A percentile compares a stretch with the other conserved stretches of the same genome.
Conservation (phyloP, 2,113 vertebrate species). For the Nematolebias whitei region DNA sequence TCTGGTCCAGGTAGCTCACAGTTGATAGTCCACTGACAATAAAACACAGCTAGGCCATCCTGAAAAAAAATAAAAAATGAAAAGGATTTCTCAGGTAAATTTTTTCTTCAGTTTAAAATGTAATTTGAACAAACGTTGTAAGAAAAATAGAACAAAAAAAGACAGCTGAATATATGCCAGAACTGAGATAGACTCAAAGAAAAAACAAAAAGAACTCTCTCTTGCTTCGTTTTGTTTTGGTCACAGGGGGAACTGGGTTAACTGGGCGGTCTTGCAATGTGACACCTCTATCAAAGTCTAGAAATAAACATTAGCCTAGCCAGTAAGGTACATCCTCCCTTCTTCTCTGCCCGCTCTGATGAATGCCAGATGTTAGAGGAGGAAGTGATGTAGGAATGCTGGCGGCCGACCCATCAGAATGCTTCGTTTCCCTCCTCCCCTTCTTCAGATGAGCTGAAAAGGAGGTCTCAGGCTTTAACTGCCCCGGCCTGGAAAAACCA, state of each 20-base stretch:
- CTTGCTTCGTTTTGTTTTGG: constrained; percentile 39
- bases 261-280: constrained; percentile 50
- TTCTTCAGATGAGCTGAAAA: constrained; percentile 64
- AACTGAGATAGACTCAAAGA: neutral
- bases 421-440: constrained; percentile 56
- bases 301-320: constrained; percentile 35
- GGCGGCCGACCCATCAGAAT: constrained; percentile 61
- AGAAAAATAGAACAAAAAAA: neutral
- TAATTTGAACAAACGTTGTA: neutral
- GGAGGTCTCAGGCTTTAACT: constrained; percentile 72
- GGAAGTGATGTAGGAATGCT: constrained; percentile 78
- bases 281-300: constrained; percentile 44
- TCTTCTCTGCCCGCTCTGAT: constrained; percentile 64
- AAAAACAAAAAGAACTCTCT: neutral
- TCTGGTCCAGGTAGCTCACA: constrained; percentile 63
- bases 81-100: neutral
- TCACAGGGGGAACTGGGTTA: constrained; percentile 32
- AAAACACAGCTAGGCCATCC: constrained; percentile 88
- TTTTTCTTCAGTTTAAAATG: neutral
- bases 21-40: constrained; percentile 76
- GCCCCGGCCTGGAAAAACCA: constrained; percentile 18
- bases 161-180: too few species aligned
- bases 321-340: constrained; percentile 46
- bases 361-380: constrained; percentile 80
- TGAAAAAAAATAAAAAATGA: constrained; percentile 55